phyloP scores from a whole-genome alignment of 2,113 vertebrate species.

The Oceanodroma tethys region DNA sequence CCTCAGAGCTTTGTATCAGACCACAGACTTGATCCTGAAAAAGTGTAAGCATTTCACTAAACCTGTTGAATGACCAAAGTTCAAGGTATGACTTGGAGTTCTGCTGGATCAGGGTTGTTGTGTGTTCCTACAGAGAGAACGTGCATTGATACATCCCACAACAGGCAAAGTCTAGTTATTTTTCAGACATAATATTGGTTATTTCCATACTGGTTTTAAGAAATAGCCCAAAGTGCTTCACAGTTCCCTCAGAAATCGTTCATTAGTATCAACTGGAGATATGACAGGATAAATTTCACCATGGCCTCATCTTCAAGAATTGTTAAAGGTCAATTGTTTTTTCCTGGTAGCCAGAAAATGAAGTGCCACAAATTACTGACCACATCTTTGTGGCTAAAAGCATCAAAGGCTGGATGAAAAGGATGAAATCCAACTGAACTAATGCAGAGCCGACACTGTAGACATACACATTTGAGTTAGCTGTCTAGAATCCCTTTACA shows the following conservation, averaged over 20 bases:
- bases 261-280: neutral
- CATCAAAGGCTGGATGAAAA: neutral
- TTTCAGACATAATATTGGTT: neutral
- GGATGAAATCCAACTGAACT: neutral
- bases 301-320: neutral
- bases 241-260: neutral
- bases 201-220: rapidly evolving
- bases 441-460: neutral
- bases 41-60: neutral
- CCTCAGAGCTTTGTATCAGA: neutral
- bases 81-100: neutral
- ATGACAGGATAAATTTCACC: neutral
- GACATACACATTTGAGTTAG: neutral
- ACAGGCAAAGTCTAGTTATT: neutral
- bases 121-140: neutral
- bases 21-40: neutral
- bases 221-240: neutral
- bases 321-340: neutral
- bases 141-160: neutral
- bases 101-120: neutral
- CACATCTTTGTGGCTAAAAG: neutral
- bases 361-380: neutral
- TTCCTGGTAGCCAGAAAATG: neutral
- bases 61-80: too few relatives aligned
- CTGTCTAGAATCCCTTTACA: neutral